These are phyloP conservation scores for Strigamia maritima DNA, from an alignment of 2,888 invertebrate genomes.

Conservation along the genomic window DNA sequence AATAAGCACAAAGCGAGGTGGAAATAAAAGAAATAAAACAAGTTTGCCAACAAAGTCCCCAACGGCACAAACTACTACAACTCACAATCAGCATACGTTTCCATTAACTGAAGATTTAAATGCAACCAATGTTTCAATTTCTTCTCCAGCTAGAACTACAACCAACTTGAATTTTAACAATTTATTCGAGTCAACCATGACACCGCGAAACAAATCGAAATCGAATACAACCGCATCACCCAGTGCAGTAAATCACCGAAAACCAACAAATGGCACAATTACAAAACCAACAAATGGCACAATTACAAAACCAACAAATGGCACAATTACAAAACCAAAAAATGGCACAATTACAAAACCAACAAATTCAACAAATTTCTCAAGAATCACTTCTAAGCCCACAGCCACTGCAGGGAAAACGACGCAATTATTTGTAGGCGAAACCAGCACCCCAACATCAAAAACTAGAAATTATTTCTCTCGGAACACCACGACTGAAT, in stretches of 20 bases:
- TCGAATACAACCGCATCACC: neutral
- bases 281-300: neutral
- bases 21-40: neutral
- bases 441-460: neutral
- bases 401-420: neutral
- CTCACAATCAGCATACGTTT: neutral
- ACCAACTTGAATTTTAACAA: neutral
- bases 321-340: neutral
- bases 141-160: neutral
- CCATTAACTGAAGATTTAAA: neutral
- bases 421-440: neutral
- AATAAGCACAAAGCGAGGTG: neutral
- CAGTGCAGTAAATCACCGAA: neutral
- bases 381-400: neutral
- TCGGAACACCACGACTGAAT: neutral
- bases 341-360: neutral
- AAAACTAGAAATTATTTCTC: too few relatives aligned
- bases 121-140: neutral
- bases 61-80: neutral
- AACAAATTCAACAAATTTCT: neutral
- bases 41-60: neutral
- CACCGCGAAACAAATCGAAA: neutral
- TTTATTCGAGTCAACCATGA: neutral
- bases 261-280: neutral
- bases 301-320: neutral